A percentile compares a stretch with the other conserved stretches of the same genome.
Conservation (phyloP, 2,888 invertebrate genomes). For the Pteria penguin region DNA sequence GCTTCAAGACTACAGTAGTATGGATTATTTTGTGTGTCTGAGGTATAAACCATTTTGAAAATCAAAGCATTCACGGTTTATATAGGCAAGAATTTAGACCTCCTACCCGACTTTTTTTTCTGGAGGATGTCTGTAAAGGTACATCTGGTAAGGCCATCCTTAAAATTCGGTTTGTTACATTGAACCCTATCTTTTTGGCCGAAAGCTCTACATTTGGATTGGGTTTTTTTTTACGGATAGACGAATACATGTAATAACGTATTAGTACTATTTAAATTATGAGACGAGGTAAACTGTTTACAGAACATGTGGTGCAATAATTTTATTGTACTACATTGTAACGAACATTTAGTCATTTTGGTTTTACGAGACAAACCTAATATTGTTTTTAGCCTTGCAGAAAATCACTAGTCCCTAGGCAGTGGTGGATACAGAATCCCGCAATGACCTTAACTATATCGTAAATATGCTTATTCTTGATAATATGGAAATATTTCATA, state of each 20-base stretch:
- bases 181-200: not conserved
- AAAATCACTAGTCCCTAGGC: conserved; percentile 7
- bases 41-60: no score
- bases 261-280: not conserved
- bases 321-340: not conserved
- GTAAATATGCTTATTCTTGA: conserved; percentile 10
- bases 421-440: conserved; percentile 11
- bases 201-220: not conserved
- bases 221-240: no score
- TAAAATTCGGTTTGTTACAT: not conserved
- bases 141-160: not conserved
- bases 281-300: not conserved
- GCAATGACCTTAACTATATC: conserved; percentile 16
- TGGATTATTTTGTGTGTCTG: no score
- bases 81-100: no score
- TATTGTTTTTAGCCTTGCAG: not conserved
- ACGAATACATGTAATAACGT: no score
- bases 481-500: not conserved
- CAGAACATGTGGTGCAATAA: not conserved
- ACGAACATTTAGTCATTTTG: not conserved
- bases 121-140: no score
- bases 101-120: no score
- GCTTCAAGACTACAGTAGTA: no score
- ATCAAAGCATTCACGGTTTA: no score
- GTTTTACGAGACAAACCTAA: not conserved